Base-by-base conservation (phyloP, 2,113 vertebrate species). In the Paramormyrops kingsleyae region DNA sequence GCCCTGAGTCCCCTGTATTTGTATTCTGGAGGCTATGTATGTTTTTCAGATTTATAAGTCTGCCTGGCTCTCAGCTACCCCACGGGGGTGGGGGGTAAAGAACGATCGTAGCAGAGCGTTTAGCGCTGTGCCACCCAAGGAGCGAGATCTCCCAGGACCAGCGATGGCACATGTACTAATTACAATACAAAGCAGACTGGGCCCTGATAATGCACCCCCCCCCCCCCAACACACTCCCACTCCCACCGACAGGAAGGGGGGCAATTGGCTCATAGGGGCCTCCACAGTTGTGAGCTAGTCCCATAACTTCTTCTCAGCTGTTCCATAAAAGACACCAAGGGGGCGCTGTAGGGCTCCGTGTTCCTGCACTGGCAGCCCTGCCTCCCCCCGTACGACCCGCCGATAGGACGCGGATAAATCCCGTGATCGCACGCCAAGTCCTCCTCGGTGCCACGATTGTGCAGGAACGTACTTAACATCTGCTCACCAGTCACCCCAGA, bases 161-260 rank as follows among this genome's bases (percentile, higher is more conserved):
- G 85, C 50, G n/a, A 21, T 19, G 50, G 46, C 85, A 87, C 17
- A 52, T 27, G 46, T 13, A 49, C 50, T 87, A 87, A 87, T 87
- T 87, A 87, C 21, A 53, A 21, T 35, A 87, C 52, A 83, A 87
- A 52, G 85, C 85, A 53, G 49, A 87, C 31, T 44, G 84, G 80
- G 42, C 39, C 13, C 12, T 39, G 31, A 19, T 35, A 21, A 52
- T 50, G 8, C 24, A 3, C 53, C 19, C 53, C 52, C 52, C 4
- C 50, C 3, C 46, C 46, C 56, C 56, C 56, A n/a, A 62, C 56
- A 53, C 52, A 53, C 17, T 53, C 52, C 56, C 56, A 7, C 56
- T 59, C 19, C 21, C 53, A 59, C 53, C 5, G 8, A 62, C 2
- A 3, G 59, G 59, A 24, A 24, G 59, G 59, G 59, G 24, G 21